These are phyloP conservation scores for Pyrrhosoma nymphula DNA, from an alignment of 2,888 invertebrate genomes.

Conservation along the genomic window DNA sequence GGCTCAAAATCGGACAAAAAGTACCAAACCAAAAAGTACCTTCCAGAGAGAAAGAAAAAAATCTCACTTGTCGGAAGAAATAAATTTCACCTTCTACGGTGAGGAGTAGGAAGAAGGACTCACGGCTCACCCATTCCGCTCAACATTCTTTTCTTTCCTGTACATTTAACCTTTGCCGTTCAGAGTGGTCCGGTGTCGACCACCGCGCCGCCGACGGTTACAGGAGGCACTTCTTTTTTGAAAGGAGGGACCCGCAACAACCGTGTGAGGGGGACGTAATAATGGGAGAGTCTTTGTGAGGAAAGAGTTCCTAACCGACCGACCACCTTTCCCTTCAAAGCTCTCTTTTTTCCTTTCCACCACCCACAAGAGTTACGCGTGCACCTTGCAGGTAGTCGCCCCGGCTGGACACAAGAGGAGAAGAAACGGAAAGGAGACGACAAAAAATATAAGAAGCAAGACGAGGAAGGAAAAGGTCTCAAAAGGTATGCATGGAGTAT, in stretches of 20 bases:
- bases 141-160: background rate
- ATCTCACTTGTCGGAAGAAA: background rate
- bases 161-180: background rate
- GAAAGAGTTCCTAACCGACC: background rate
- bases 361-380: background rate
- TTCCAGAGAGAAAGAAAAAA: background rate
- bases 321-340: background rate
- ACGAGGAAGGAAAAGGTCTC: background rate
- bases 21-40: background rate
- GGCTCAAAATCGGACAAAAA: background rate
- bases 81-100: background rate
- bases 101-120: background rate
- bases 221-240: background rate
- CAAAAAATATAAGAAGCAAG: background rate
- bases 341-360: background rate
- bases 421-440: background rate
- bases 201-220: background rate
- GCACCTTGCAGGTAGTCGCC: background rate
- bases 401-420: background rate
- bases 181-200: background rate
- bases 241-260: background rate
- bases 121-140: background rate
- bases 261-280: conserved; percentile 9
- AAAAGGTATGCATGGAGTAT: background rate
- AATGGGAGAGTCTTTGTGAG: background rate